Base-by-base conservation (phyloP, 2,113 vertebrate genomes). In the Actinemys pallida region DNA sequence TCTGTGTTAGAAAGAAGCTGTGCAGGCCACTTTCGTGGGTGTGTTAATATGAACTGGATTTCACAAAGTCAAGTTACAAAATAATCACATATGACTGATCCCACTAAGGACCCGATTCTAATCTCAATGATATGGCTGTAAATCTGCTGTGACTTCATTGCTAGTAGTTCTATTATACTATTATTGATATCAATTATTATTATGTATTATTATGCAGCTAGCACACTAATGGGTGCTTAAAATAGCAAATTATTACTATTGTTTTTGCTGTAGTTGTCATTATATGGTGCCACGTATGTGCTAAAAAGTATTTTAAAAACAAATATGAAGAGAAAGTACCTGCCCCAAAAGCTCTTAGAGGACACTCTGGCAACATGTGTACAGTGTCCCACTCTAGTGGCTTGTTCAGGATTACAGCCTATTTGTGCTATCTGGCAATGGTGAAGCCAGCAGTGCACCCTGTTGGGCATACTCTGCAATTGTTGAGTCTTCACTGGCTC, bases 241-340 rank as follows among this genome's bases (percentile, higher is more conserved):
- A 83, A 1, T 3, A 50, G 89, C 88, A 89, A 85, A 62, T 5
- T 1, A 5, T 49, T 62, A 76, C 42, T 11, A 8, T 35, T 17
- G 7, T 53, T 89, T 93, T 59, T 88, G 45, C 29, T 87, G 80
- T 76, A 22, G 9, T 22, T 39, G 52, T 65, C 80, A 57, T 29
- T 72, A 27, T 27, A 50, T 0, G 1, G 8, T 78, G 8, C 53
- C 91, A 88, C 69, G 20, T 57, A 78, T 14, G 93, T 91, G 22
- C 56, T 83, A 88, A 50, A 50, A 50, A 75, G 83, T 94, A 93
- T 76, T 47, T 94, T 84, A 88, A 92, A 24, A 84, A 52, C n/a
- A 78, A 39, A 5, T 78, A 35, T 35, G 89, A 90, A 88, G 35
- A 81, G 89, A 80, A 97, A 10, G 1, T 92, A 87, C 13, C 83